Percentiles rank a stretch among this genome's conserved stretches.
Evolutionary conservation across 2,888 invertebrate species (phyloP).

Genomic region (Philereme vetulata): DNA sequence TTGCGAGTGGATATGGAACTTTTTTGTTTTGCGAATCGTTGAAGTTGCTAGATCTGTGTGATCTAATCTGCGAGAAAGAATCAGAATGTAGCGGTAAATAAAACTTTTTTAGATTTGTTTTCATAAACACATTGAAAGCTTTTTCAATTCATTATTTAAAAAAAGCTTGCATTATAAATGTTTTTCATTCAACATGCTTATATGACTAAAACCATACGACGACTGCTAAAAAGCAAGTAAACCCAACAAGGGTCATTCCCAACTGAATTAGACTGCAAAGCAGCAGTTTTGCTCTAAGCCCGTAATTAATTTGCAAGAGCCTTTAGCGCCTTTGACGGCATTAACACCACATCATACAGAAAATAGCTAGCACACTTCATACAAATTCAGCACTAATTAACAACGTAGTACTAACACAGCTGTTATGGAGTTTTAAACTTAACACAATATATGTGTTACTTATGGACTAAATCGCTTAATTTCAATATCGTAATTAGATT

Average conservation of each 20-base stretch:
- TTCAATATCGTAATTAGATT: too few species aligned
- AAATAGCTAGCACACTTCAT: slow-evolving; percentile 14
- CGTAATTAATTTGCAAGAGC: slow-evolving; percentile 69
- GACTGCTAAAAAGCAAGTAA: slow-evolving; percentile 25
- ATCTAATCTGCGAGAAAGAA: slow-evolving; percentile 9
- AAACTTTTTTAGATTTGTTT: not conserved
- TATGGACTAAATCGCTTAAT: too few species aligned
- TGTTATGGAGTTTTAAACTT: too few species aligned
- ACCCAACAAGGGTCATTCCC: slow-evolving; percentile 44
- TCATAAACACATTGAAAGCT: not conserved
- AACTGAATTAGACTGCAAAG: slow-evolving; percentile 54
- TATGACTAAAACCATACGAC: slow-evolving; percentile 16
- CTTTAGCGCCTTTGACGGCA: slow-evolving; percentile 49
- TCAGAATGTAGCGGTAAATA: not conserved
- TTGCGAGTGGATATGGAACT: slow-evolving; percentile 9
- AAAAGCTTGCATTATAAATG: slow-evolving; percentile 2
- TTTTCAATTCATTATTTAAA: not conserved
- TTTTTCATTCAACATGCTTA: slow-evolving; percentile 6
- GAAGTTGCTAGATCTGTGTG: slow-evolving; percentile 5
- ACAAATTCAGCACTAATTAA: not conserved
- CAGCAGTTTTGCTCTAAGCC: slow-evolving; percentile 49
- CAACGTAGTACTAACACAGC: not conserved
- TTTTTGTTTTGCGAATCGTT: slow-evolving; percentile 14
- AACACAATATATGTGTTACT: too few species aligned
- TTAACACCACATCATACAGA: slow-evolving; percentile 16